phyloP scores from a whole-genome alignment of 2,797 vertebrate genomes.

The Enteromius unitaeniatus region DNA sequence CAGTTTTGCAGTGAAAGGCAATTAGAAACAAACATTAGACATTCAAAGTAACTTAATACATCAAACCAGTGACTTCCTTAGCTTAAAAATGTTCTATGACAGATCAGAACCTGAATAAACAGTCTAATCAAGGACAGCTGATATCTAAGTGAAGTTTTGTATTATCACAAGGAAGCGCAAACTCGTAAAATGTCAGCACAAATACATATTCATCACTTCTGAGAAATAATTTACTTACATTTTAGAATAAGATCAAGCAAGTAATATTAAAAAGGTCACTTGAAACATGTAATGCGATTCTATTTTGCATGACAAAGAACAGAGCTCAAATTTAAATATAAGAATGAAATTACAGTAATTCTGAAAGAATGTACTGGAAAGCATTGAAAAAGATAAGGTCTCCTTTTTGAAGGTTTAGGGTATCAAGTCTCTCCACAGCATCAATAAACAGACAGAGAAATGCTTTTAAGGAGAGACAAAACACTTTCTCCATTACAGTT shows the following conservation, averaged over 20 bases:
- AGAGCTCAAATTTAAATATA: neutral
- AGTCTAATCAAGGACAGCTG: neutral
- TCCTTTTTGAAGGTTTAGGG: constrained; percentile 13
- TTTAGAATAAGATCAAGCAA: neutral
- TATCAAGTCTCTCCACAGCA: constrained; percentile 32
- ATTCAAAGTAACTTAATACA: neutral
- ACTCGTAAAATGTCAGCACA: neutral
- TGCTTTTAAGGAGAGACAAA: constrained; percentile 51
- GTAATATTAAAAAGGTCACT: neutral
- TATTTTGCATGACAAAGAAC: neutral
- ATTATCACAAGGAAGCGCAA: too few relatives aligned
- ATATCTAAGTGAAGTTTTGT: neutral
- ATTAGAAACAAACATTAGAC: neutral
- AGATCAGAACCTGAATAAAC: neutral
- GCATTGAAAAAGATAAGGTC: constrained; percentile 11
- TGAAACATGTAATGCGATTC: neutral
- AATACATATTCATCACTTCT: neutral
- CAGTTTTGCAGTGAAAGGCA: neutral
- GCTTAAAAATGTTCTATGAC: neutral
- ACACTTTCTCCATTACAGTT: constrained; percentile 49
- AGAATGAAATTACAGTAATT: neutral
- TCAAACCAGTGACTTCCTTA: neutral
- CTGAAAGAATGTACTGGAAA: neutral
- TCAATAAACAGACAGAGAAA: constrained; percentile 45
- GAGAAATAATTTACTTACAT: neutral